These are phyloP conservation scores for Equus quagga DNA, from an alignment of 2,113 vertebrate genomes.

Conservation along the genomic window DNA sequence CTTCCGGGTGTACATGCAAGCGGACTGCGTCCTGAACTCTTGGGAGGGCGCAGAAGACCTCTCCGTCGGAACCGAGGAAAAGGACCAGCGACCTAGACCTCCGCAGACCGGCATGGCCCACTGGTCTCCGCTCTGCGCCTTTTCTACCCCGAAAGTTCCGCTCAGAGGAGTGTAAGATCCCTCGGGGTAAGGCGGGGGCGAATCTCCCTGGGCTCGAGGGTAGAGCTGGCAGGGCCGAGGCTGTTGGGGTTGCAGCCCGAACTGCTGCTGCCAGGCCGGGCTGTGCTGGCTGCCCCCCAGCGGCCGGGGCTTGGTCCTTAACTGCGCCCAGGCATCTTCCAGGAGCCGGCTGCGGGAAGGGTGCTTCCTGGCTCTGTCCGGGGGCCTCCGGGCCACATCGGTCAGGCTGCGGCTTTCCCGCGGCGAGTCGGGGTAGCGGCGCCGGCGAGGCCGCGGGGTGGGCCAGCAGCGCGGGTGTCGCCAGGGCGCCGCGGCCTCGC, in stretches of 20 bases:
- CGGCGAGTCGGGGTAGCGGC: not conserved
- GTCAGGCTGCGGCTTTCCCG: slow-evolving; percentile 68
- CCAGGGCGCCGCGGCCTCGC: slow-evolving; percentile 63
- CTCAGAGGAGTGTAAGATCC: not conserved
- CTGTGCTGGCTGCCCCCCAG: not conserved
- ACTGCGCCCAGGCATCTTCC: slow-evolving; percentile 31
- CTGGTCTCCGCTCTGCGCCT: slow-evolving; percentile 34
- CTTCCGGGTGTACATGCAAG: not conserved
- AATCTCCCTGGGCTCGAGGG: not conserved
- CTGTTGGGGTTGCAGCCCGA: not conserved
- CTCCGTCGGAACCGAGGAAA: not conserved
- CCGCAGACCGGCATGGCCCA: slow-evolving; percentile 38
- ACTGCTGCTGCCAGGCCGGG: not conserved
- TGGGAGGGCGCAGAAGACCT: slow-evolving; percentile 27
- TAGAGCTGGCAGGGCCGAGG: not conserved
- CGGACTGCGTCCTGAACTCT: not conserved
- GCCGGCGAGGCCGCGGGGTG: not conserved
- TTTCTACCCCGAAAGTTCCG: not conserved
- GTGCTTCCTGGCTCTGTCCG: not conserved
- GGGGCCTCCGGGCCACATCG: not conserved
- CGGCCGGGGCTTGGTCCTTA: not conserved
- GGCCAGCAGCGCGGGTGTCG: not conserved
- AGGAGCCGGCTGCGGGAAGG: not conserved
- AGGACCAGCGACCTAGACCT: not conserved
- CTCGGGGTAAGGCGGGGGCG: not conserved